Conservation (phyloP, 2,888 invertebrate species). For the Charanyca ferruginea region DNA sequence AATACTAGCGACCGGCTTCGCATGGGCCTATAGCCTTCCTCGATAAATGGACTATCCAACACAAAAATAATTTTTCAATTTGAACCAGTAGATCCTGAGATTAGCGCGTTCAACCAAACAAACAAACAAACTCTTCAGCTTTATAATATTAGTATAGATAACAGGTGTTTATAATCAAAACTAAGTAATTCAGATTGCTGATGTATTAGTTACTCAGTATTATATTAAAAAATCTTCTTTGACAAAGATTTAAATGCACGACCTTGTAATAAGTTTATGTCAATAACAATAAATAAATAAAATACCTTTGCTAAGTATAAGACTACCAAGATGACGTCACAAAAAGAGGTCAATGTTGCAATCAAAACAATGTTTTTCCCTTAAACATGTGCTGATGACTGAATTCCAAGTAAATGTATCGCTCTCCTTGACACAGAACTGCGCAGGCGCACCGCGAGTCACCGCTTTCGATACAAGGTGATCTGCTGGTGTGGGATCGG, state of each 20-base stretch:
- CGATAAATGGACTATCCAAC: too few relatives aligned
- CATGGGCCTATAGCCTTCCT: too few relatives aligned
- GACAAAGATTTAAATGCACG: neutral
- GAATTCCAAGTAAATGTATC: conserved; percentile 64
- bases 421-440: conserved; percentile 66
- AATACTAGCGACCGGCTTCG: too few relatives aligned
- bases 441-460: conserved; percentile 50
- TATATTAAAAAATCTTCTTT: neutral
- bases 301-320: neutral
- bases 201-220: neutral
- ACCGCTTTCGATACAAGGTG: conserved; percentile 65
- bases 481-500: conserved; percentile 47
- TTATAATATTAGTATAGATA: too few relatives aligned
- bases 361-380: conserved; percentile 63
- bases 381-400: conserved; percentile 60
- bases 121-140: too few relatives aligned
- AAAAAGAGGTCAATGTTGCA: conserved; percentile 60
- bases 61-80: too few relatives aligned
- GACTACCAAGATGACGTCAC: conserved; percentile 34
- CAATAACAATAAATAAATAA: conserved; percentile 2
- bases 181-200: neutral
- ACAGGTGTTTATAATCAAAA: too few relatives aligned
- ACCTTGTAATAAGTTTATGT: neutral
- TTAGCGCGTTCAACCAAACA: too few relatives aligned
- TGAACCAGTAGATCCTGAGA: too few relatives aligned